Evolutionary conservation across 2,797 vertebrate species (phyloP), one percentile per base, ranked within the genome.

Genomic region (Parotocinclus haroldoi): DNA sequence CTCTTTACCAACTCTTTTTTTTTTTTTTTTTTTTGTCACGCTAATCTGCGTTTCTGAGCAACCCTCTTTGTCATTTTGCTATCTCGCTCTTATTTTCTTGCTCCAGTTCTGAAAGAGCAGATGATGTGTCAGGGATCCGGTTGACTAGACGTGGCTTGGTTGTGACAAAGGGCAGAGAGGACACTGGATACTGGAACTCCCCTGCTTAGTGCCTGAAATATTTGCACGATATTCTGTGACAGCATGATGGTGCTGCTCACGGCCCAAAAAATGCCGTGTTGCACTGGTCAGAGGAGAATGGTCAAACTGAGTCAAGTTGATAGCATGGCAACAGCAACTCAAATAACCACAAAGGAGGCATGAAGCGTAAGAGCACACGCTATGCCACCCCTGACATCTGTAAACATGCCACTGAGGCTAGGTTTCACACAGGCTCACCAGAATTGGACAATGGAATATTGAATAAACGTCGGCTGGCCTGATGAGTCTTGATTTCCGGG

Each of bases 171-270:
- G 10, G n/a, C 14, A 55, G 11, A 50, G 58, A 57, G 38, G 9
- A 74, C 55, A 44, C 27, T 27, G 27, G 71, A 66, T 62, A 53
- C 17, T 71, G 57, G 38, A 42, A 46, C 48, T 58, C 44, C 63
- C 36, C 53, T 16, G 37, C 44, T 40, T 46, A 36, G 13, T 19
- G 9, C 53, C 54, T 36, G 12, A 19, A 8, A 14, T 16, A 7
- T 46, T 40, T 18, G 0, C 14, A 53, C 54, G 51, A 27, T n/a
- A 36, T 18, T 55, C 59, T 46, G 57, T 66, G 14, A 52, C 42
- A 13, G 5, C 14, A 38, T 45, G 58, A 44, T 27, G 27, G 27
- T 27, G 27, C 27, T 27, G 27, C 27, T 27, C 5, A 27, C 27
- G 27, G 27, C 5, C 27, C 27, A 27, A 27, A 27, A 27, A 27